Evolutionary conservation across 92 coral and sea anemone genomes (phyloP), one percentile per base, ranked within the genome.

Genomic region (Zoanthus sansibaricus): DNA sequence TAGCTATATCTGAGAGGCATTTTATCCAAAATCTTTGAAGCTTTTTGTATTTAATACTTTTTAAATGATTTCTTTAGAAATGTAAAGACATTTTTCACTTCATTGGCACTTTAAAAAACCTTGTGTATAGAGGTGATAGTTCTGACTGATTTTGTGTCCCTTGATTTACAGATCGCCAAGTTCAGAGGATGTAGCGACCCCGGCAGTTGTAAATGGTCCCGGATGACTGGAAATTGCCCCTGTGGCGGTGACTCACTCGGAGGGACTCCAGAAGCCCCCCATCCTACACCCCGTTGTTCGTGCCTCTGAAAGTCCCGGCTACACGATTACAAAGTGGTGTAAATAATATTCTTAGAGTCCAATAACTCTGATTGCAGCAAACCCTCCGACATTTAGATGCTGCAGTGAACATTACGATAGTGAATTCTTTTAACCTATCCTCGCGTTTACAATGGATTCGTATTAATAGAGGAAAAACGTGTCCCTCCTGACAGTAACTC

Each of bases 141-240:
- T 1, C 78, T 75, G 59, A 70, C 30, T 18, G 47, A 6, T 21
- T 52, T 2, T 54, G 16, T 8, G 15, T 37, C 15, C n/a, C 33
- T 42, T 78, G 18, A 46, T 75, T 75, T 46, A 16, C 47, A 75
- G 78, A 75, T 15, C 47, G 12, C 55, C 47, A 15, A 75, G 37
- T 47, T 9, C 61, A 46, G 78, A 75, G 55, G 78, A 75, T 17
- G 78, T 13, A 54, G 52, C 95, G 47, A 88, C 91, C n/a, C 86
- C 92, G 42, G 75, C 87, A 69, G 89, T 92, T 52, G 95, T 89
- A 25, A 94, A 94, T 59, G 97, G 97, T 3, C 97, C 97, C 32
- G 95, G 94, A 77, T 94, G 87, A 85, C 31, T 46, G 44, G 37
- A 3, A 6, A 14, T 17, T 14, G 75, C 32, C 69, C 25, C 7